Conservation (phyloP, 2,888 invertebrate species). For the Ypsolopha sequella region DNA sequence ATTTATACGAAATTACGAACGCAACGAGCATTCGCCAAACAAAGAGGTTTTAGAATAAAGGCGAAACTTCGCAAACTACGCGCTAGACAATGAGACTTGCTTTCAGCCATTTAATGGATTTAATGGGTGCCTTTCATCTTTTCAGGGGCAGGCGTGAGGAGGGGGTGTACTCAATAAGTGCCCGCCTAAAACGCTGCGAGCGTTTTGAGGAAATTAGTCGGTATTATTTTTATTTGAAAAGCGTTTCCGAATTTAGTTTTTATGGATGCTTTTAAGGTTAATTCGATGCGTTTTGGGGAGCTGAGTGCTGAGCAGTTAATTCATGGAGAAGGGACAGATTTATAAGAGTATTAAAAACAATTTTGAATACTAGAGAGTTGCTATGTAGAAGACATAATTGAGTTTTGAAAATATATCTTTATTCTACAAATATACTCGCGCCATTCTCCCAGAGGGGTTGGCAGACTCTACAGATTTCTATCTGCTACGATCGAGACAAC, state of each 20-base stretch:
- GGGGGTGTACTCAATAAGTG: neutral
- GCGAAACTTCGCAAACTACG: constrained; percentile 9
- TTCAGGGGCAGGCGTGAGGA: neutral
- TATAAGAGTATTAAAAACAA: no score
- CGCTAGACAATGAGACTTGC: neutral
- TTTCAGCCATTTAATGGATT: constrained; percentile 1
- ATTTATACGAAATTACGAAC: constrained; percentile 17
- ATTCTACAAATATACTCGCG: no score
- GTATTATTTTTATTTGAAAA: neutral
- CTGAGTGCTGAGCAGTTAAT: no score
- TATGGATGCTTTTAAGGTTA: neutral
- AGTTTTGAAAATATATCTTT: no score
- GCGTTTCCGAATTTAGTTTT: neutral
- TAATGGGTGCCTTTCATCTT: constrained; percentile 2
- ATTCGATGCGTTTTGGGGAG: neutral
- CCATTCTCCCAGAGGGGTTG: no score
- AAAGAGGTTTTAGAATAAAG: constrained; percentile 13
- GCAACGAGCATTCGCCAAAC: constrained; percentile 11
- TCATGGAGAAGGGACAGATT: no score
- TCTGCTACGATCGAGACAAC: no score
- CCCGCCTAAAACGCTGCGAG: neutral
- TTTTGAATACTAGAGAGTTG: no score
- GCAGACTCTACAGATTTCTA: no score
- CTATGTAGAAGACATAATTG: no score
- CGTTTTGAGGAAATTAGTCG: neutral